Evolutionary conservation across 2,113 vertebrate species (phyloP).

Genomic region (Calyptommatus sinebrachiatus): DNA sequence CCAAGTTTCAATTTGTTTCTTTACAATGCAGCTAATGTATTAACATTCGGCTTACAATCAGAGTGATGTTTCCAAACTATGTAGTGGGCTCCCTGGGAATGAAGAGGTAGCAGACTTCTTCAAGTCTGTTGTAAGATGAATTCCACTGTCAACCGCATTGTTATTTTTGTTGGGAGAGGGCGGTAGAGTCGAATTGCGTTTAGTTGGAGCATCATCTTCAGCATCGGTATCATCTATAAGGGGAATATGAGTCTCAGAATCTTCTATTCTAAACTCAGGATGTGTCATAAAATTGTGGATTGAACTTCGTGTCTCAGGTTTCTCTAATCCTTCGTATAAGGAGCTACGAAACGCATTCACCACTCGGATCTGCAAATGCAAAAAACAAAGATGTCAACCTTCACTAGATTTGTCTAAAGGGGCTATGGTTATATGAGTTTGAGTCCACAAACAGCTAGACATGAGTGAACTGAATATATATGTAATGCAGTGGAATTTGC

Average conservation of each 20-base stretch:
- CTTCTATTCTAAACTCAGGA: slow-evolving; percentile 98
- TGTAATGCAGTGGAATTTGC: slow-evolving; percentile 82
- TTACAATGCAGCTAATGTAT: slow-evolving; percentile 82
- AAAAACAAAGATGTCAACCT: slow-evolving; percentile 54
- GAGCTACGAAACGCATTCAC: slow-evolving; percentile 99
- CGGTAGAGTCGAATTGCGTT: slow-evolving; percentile 85
- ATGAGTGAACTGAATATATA: slow-evolving; percentile 79
- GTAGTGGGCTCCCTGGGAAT: slow-evolving; percentile 94
- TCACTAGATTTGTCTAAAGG: slow-evolving; percentile 20
- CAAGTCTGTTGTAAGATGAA: slow-evolving; percentile 91
- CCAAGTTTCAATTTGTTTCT: slow-evolving; percentile 80
- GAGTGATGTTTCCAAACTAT: slow-evolving; percentile 99
- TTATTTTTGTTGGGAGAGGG: slow-evolving; percentile 98
- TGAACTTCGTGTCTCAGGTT: slow-evolving; percentile 93
- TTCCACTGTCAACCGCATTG: slow-evolving; percentile 95
- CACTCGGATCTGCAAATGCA: slow-evolving; percentile 92
- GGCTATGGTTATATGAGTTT: slow-evolving; percentile 75
- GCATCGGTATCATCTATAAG: slow-evolving; percentile 98
- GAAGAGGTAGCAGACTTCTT: slow-evolving; percentile 91
- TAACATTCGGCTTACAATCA: slow-evolving; percentile 89
- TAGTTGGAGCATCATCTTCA: slow-evolving; percentile 96
- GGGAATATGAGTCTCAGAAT: slow-evolving; percentile 98
- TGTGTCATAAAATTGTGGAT: slow-evolving; percentile 99
- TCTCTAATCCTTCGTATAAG: slow-evolving; percentile 97
- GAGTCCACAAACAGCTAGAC: slow-evolving; percentile 81